Base-by-base conservation (phyloP, 2,113 vertebrate species). In the cattle (Bos taurus) region DNA sequence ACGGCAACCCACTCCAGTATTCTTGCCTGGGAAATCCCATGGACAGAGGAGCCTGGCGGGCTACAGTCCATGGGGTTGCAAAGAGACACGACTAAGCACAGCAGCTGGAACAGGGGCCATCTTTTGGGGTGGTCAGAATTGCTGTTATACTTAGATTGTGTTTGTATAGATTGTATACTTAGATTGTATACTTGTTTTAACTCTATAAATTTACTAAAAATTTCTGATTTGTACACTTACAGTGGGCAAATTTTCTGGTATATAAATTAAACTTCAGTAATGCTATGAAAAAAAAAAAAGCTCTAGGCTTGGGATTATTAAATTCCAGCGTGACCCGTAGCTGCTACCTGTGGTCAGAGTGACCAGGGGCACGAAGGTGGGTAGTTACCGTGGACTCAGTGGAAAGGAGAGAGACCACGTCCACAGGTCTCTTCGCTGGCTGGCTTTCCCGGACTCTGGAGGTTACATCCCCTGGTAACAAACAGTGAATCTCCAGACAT, bases 341-440 rank as follows among this genome's bases (percentile, higher is more conserved):
- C 77, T 57, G 62, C n/a, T 48, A 40, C 30, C 10, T 28, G 3
- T 16, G n/a, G 36, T 48, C n/a, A 7, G 11, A 15, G 1, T n/a
- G 33, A 28, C 15, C 5, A 5, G 23, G 67, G 62, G n/a, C 48
- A 46, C 0, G 1, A 11, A 50, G 11, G 25, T 21, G 80, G 50
- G 33, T 54, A 3, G 56, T 48, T 40, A 25, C 3, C 25, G 6
- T 52, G 33, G 16, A 33, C 50, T 48, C 84, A 4, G 25, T 64
- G 19, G 30, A 13, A 46, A 86, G 59, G 46, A 67, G 25, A 13
- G 21, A 78, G 19, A 4, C 15, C 4, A 1, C 0, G 1, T 36
- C 33, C 0, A 1, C 0, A 7, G 48, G 2, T 4, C 85, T 26
- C 36, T 26, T 46, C 6, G 33, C 43, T 12, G 33, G 25, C 57